Conservation (phyloP, 2,797 vertebrate species). For the Sebastolobus alascanus region DNA sequence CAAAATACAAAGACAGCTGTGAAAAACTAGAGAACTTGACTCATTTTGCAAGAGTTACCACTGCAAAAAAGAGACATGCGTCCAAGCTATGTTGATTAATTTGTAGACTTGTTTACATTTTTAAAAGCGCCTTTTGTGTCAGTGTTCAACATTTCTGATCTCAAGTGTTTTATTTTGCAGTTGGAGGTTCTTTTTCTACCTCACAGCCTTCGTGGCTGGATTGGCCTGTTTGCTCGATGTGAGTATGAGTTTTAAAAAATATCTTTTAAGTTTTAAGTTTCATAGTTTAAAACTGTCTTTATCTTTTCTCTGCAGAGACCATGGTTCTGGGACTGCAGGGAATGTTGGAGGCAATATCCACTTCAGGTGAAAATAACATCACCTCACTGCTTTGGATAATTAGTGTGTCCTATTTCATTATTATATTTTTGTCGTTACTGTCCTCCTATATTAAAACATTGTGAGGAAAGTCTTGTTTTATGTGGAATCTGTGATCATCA, state of each 20-base stretch:
- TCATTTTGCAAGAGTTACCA: background rate
- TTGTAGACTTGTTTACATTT: background rate
- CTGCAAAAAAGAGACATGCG: background rate
- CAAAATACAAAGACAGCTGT: background rate
- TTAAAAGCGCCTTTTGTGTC: background rate
- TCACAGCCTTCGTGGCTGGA: conserved; percentile 86
- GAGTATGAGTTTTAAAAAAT: conserved; percentile 74
- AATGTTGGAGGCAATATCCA: conserved; percentile 93
- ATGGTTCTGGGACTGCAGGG: conserved; percentile 91
- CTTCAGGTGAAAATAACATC: conserved; percentile 86
- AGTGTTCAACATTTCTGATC: background rate
- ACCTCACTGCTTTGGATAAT: background rate
- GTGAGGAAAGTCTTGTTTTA: background rate
- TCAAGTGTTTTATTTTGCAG: conserved; percentile 76
- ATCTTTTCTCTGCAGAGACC: conserved; percentile 83
- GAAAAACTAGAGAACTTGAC: background rate
- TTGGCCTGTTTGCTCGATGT: conserved; percentile 88
- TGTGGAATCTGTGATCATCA: background rate
- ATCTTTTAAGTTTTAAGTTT: background rate
- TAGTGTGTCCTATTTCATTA: background rate
- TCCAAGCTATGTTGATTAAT: background rate
- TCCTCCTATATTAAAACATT: background rate
- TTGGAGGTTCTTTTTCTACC: conserved; percentile 93
- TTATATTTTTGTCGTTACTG: background rate
- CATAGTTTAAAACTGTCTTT: background rate